Evolutionary conservation across 92 coral and sea anemone genomes (phyloP).

Genomic region (Porites rus): DNA sequence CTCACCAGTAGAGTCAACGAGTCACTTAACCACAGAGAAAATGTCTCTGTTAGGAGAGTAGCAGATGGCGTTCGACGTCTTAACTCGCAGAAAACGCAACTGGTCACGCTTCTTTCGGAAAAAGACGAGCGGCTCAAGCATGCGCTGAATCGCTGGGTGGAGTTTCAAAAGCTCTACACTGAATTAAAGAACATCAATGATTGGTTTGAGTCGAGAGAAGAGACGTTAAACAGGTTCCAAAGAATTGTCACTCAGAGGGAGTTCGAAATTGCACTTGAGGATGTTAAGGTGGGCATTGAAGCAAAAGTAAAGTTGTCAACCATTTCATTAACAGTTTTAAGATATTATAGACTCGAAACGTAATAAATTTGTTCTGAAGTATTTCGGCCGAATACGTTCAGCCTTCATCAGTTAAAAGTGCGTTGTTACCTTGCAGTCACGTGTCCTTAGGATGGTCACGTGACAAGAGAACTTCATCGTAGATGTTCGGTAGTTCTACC

Average conservation of each 20-base stretch:
- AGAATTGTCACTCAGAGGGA: constrained; percentile 89
- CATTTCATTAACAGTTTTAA: neutral
- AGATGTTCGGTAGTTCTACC: neutral
- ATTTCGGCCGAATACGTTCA: too few species aligned
- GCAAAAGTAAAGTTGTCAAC: too few species aligned
- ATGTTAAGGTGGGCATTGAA: constrained; percentile 84
- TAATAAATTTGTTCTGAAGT: too few species aligned
- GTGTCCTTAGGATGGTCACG: neutral
- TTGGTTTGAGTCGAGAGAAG: constrained; percentile 94
- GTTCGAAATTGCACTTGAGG: constrained; percentile 91
- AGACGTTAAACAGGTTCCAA: constrained; percentile 89
- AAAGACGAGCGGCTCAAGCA: constrained; percentile 79
- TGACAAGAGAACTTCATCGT: neutral
- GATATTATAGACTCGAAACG: neutral
- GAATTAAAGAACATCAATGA: constrained; percentile 88
- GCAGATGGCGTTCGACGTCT: constrained; percentile 68
- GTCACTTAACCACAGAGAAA: constrained; percentile 64
- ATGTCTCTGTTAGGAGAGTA: constrained; percentile 62
- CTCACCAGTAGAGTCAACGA: constrained; percentile 74
- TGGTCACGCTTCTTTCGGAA: constrained; percentile 69
- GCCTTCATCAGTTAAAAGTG: too few species aligned
- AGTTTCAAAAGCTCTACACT: constrained; percentile 82
- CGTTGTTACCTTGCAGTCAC: too few species aligned
- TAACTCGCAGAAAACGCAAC: constrained; percentile 56
- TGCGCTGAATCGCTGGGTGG: constrained; percentile 91